These are phyloP conservation scores for Sorex fumeus DNA, from an alignment of 2,113 vertebrate species.

Conservation along the genomic window DNA sequence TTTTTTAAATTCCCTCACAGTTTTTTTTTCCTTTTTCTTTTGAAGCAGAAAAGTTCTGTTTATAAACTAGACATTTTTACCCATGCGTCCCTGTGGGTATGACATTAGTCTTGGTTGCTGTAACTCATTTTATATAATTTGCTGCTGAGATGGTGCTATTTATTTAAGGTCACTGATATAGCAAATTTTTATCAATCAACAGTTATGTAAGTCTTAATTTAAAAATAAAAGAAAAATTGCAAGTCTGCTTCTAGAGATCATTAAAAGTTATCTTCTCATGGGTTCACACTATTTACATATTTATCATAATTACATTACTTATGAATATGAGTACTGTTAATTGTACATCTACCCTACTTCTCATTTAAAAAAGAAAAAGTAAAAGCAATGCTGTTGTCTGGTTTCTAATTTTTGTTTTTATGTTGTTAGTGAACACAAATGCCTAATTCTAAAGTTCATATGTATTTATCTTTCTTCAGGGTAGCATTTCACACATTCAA, in stretches of 20 bases:
- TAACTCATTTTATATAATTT: conserved; percentile 23
- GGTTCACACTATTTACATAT: conserved; percentile 82
- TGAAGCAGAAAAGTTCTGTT: not conserved
- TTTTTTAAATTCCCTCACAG: not conserved
- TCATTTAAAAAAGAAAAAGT: not conserved
- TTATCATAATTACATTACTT: conserved; percentile 48
- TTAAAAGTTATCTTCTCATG: conserved; percentile 71
- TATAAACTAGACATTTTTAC: not conserved
- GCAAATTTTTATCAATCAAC: conserved; percentile 26
- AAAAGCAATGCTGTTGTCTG: not conserved
- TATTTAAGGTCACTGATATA: conserved; percentile 52
- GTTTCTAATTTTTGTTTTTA: conserved; percentile 27
- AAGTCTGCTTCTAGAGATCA: conserved; percentile 65
- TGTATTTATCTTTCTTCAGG: not conserved
- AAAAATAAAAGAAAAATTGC: conserved; percentile 44
- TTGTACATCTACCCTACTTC: conserved; percentile 31
- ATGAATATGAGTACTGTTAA: conserved; percentile 82
- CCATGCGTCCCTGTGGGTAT: not conserved
- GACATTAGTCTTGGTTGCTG: not conserved
- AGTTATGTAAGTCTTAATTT: conserved; percentile 36
- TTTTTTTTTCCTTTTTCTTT: not conserved
- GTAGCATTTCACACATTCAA: conserved; percentile 35
- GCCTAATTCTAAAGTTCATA: not conserved
- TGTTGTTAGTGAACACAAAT: not conserved
- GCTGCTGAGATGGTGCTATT: not conserved